phyloP scores from a whole-genome alignment of 2,797 vertebrate genomes.

The Masticophis lateralis region DNA sequence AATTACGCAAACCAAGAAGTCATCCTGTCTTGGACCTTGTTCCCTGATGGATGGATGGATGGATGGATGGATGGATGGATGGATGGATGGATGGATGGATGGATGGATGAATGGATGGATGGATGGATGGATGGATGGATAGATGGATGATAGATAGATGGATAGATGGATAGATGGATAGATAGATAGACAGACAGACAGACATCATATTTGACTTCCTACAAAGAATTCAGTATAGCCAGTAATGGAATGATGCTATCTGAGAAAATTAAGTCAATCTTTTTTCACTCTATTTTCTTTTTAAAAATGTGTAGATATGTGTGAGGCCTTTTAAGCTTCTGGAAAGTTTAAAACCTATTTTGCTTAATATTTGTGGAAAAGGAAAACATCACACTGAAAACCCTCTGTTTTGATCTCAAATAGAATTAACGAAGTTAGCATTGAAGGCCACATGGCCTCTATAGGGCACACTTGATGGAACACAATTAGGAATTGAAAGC shows the following conservation, averaged over 20 bases:
- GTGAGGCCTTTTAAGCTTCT: neutral
- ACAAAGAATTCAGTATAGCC: neutral
- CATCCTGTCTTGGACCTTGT: neutral
- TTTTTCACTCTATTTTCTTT: neutral
- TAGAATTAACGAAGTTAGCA: neutral
- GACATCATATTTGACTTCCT: neutral
- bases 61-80: no score
- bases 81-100: no score
- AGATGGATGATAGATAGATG: no score
- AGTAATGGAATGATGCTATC: neutral
- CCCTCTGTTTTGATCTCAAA: neutral
- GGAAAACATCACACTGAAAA: neutral
- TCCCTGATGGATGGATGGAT: neutral
- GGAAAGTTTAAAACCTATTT: neutral
- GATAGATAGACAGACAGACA: neutral
- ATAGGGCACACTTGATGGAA: neutral
- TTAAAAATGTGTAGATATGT: neutral
- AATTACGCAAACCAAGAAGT: neutral
- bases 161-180: rapidly evolving
- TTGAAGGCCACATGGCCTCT: neutral
- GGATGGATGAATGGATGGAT: no score
- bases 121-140: no score
- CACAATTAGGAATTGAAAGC: neutral
- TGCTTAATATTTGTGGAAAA: neutral
- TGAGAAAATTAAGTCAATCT: neutral